Percentiles rank a stretch among this genome's conserved stretches.
These are phyloP conservation scores for Barnardius zonarius DNA, from an alignment of 2,113 vertebrate genomes.

Conservation along the genomic window DNA sequence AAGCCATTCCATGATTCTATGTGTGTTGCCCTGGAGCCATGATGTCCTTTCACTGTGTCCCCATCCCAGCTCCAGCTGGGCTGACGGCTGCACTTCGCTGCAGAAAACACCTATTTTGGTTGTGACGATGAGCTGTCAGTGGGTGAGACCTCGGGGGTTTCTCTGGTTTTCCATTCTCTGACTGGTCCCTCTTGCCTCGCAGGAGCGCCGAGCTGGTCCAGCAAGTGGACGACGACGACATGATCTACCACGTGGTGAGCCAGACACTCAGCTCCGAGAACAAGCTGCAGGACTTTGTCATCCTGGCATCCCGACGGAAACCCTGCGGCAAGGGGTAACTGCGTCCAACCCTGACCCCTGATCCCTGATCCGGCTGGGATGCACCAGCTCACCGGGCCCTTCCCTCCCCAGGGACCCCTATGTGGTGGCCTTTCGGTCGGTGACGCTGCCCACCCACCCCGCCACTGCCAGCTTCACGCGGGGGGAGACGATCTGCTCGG, in stretches of 20 bases:
- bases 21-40: accelerated
- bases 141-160: not conserved
- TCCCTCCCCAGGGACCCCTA: constrained; percentile 84
- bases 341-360: accelerated
- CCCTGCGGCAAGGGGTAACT: constrained; percentile 86
- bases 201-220: constrained; percentile 86
- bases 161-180: not conserved
- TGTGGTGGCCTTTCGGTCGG: constrained; percentile 89
- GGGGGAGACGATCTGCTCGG: constrained; percentile 89
- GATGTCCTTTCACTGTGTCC: no score
- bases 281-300: constrained; percentile 87
- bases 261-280: constrained; percentile 71
- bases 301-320: constrained; percentile 86
- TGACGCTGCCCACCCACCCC: constrained; percentile 84
- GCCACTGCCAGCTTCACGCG: constrained; percentile 74
- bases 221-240: constrained; percentile 87
- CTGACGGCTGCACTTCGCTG: not conserved
- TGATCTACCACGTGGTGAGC: constrained; percentile 87
- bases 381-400: accelerated
- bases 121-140: not conserved
- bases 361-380: accelerated
- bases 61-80: accelerated
- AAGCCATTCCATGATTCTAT: not conserved
- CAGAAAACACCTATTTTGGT: not conserved
- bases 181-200: not conserved